These are phyloP conservation scores for Catamblyrhynchus diadema DNA, from an alignment of 2,797 vertebrate species.

Conservation along the genomic window DNA sequence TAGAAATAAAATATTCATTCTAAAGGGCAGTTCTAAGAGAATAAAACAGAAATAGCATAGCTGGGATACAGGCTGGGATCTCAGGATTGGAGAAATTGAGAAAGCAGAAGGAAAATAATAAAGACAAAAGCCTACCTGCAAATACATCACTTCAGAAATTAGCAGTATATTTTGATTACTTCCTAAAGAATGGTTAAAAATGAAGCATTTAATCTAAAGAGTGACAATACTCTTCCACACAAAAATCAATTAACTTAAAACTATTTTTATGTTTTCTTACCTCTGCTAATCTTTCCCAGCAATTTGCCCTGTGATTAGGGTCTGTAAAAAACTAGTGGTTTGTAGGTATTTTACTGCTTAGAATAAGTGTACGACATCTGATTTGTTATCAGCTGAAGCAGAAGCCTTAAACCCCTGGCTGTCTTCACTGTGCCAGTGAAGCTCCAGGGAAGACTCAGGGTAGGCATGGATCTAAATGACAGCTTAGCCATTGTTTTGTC, in stretches of 20 bases:
- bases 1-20: not conserved
- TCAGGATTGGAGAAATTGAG: not conserved
- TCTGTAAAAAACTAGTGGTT: not conserved
- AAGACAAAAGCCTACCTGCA: not conserved
- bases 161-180: not conserved
- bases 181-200: not conserved
- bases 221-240: not conserved
- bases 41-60: not conserved
- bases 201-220: not conserved
- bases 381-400: not conserved
- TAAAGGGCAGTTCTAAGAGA: not conserved
- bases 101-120: not conserved
- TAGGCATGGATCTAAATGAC: not conserved
- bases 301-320: not conserved
- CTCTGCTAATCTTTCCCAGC: not conserved
- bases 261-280: not conserved
- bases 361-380: not conserved
- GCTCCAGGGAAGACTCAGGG: rapidly evolving
- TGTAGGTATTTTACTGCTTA: not conserved
- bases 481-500: not conserved
- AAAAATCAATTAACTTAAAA: not conserved
- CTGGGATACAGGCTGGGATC: not conserved
- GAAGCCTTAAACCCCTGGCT: not conserved
- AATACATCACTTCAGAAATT: not conserved
- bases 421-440: rapidly evolving